Conservation (phyloP, 2,797 vertebrate species). For the Agapornis canus region DNA sequence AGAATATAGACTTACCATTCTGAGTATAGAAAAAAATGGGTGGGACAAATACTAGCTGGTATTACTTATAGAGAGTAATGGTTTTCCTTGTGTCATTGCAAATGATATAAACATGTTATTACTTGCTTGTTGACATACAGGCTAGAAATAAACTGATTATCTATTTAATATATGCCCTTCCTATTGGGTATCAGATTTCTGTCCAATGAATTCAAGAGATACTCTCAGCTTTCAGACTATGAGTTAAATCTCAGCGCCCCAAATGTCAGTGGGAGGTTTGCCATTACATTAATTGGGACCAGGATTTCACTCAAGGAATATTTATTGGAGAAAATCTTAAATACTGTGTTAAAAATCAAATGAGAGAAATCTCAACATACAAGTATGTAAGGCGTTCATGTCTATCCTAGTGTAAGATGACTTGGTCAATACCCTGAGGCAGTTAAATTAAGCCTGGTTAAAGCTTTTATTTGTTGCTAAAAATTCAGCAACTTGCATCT, state of each 20-base stretch:
- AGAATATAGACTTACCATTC: neutral
- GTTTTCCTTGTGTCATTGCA: neutral
- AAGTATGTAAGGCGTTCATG: neutral
- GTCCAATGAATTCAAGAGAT: neutral
- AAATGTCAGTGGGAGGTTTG: neutral
- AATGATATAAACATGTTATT: constrained; percentile 11
- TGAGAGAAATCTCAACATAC: neutral
- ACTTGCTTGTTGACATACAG: neutral
- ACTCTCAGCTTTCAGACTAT: neutral
- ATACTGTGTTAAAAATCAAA: neutral
- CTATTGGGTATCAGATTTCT: constrained; percentile 17
- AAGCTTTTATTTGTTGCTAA: constrained; percentile 6
- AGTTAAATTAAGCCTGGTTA: neutral
- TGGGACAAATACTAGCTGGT: constrained; percentile 12
- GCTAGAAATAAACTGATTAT: constrained; percentile 25
- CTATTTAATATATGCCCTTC: neutral
- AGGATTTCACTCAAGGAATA: neutral
- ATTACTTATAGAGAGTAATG: neutral
- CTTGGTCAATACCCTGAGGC: neutral
- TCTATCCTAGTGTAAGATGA: neutral
- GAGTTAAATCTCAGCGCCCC: neutral
- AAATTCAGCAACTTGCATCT: neutral
- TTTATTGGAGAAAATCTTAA: neutral
- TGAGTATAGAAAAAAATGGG: neutral
- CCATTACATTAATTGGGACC: neutral